Evolutionary conservation across 1,140 invertebrate genomes (phyloP), one percentile per base, ranked within the genome.

Genomic region (Camponotus pennsylvanicus): DNA sequence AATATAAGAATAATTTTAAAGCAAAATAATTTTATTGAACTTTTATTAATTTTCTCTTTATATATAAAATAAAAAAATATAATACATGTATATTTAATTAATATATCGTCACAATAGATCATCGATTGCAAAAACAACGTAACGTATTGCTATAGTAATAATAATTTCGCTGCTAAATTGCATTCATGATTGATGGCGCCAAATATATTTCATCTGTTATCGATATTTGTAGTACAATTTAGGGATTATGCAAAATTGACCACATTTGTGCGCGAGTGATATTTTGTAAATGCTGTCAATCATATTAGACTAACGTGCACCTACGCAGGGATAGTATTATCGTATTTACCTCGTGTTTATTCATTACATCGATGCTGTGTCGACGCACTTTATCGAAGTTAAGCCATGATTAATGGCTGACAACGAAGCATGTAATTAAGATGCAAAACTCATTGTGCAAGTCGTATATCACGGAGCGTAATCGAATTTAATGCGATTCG

Each of bases 271-370:
- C 15, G 8, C 15, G 63, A 15, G n/a, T 69, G 77, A 80, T 42
- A 52, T 69, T 80, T 80, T 13, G 49, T 4, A 69, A 70, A 79
- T 79, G 13, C 40, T 66, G 76, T 40, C 34, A 27, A 8, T 67
- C 45, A 18, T 15, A 40, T 70, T 40, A 40, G 32, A 11, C 64
- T 80, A 80, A 80, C 21, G n/a, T 42, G 15, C 3, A 52, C 9
- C 13, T 13, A 45, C 18, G 40, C 27, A 18, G n/a, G 15, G 27
- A 0, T 34, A 64, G 4, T 66, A 52, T 52, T 57, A 80, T 42
- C 27, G n/a, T 21, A n/a, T 80, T 80, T 70, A 27, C n/a, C 49
- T 32, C 9, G 45, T 80, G 52, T 57, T 80, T 80, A 57, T 80
- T 80, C 78, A 70, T 80, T 80, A 70, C n/a, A 63, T 64, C 59